These are phyloP conservation scores for Enteromius anoplus DNA, from an alignment of 2,797 vertebrate genomes.

Conservation along the genomic window DNA sequence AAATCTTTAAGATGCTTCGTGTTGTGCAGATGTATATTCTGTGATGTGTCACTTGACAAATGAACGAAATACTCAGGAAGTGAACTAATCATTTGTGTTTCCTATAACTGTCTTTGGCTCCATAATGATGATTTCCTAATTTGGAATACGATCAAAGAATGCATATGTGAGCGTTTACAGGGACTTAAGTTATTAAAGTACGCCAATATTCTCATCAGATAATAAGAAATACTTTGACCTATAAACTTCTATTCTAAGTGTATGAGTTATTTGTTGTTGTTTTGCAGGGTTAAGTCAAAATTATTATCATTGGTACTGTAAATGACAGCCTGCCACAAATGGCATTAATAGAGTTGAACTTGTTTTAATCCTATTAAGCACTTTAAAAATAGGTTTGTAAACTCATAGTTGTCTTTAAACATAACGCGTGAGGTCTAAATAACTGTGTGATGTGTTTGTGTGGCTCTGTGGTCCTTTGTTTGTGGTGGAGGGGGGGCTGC, in stretches of 20 bases:
- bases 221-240: neutral
- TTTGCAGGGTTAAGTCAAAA: neutral
- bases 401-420: neutral
- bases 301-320: neutral
- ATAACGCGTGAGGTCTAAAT: slow-evolving; percentile 7
- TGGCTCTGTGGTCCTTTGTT: slow-evolving; percentile 28
- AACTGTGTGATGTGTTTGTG: slow-evolving; percentile 25
- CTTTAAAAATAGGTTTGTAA: neutral
- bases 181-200: neutral
- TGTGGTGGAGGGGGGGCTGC: neutral
- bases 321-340: neutral
- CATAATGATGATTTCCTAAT: neutral
- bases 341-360: neutral
- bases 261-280: neutral
- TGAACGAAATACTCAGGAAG: neutral
- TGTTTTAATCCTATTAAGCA: neutral
- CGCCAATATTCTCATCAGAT: neutral
- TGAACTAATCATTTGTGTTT: neutral
- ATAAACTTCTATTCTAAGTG: neutral
- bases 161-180: neutral
- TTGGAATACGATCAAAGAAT: neutral
- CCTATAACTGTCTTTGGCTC: neutral
- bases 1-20: neutral
- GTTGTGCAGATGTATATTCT: neutral
- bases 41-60: neutral